These are phyloP conservation scores for Heliornis fulica DNA, from an alignment of 2,113 vertebrate species.

Conservation along the genomic window DNA sequence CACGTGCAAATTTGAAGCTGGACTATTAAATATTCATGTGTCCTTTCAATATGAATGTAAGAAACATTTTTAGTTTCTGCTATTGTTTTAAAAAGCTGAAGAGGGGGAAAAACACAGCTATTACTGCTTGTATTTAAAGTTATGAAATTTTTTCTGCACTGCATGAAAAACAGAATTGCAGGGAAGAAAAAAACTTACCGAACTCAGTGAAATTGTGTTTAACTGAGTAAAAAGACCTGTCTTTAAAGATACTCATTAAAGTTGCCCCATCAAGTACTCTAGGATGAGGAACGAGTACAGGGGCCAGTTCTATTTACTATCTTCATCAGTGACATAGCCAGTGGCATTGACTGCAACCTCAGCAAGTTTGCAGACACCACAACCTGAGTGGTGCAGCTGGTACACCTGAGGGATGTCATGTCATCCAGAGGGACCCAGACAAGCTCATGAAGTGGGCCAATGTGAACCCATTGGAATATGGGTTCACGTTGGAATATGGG, in stretches of 20 bases:
- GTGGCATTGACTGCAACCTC: accelerated
- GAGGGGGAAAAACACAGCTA: neutral
- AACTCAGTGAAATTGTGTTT: neutral
- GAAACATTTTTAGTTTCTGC: neutral
- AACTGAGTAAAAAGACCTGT: neutral
- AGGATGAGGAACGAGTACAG: neutral
- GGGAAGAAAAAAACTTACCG: neutral
- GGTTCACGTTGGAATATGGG: too few species aligned
- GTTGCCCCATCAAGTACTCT: neutral
- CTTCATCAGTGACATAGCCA: neutral
- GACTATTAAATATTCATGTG: neutral
- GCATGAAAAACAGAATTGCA: neutral
- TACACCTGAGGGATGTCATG: accelerated
- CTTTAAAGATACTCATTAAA: neutral
- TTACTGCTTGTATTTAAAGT: neutral
- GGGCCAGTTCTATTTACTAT: neutral
- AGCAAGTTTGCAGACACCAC: neutral
- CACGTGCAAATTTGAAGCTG: neutral
- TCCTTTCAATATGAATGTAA: neutral
- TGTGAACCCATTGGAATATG: too few species aligned
- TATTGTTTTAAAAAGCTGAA: conserved; percentile 1
- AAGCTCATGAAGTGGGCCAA: accelerated
- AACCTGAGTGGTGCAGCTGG: accelerated
- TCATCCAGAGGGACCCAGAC: neutral
- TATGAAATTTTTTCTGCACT: neutral